A percentile compares a stretch with the other conserved stretches of the same genome.
Evolutionary conservation across 2,113 vertebrate species (phyloP).

Genomic region (Felis catus): DNA sequence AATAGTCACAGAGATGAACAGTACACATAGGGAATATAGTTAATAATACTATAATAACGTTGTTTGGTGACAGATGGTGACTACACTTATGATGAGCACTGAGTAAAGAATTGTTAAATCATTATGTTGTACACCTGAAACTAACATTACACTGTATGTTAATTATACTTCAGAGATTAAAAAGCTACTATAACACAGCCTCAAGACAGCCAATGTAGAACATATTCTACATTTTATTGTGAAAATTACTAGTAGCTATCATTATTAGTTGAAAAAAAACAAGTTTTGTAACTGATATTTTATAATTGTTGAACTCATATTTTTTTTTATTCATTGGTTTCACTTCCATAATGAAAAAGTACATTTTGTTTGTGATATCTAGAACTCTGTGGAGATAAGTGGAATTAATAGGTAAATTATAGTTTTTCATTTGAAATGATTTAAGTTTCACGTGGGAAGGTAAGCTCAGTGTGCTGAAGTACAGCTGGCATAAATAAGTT

Average conservation of each 20-base stretch:
- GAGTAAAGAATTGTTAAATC: not conserved
- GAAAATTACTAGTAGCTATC: not conserved
- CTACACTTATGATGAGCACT: not conserved
- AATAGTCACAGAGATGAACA: not conserved
- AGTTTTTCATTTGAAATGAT: slow-evolving; percentile 23
- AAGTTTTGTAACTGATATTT: slow-evolving; percentile 34
- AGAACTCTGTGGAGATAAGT: slow-evolving; percentile 16
- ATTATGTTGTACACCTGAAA: not conserved
- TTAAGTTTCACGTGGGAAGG: slow-evolving; percentile 20
- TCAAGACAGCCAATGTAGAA: not conserved
- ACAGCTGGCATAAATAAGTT: slow-evolving; percentile 15
- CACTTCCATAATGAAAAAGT: slow-evolving; percentile 36
- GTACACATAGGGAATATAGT: not conserved
- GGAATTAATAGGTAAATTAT: slow-evolving; percentile 11
- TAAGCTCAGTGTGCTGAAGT: slow-evolving; percentile 57
- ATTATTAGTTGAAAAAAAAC: not conserved
- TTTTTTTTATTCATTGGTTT: slow-evolving; percentile 6
- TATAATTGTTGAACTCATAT: not conserved
- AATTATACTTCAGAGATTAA: not conserved
- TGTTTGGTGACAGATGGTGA: not conserved
- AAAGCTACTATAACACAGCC: not conserved
- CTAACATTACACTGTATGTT: not conserved
- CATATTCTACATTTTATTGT: not conserved
- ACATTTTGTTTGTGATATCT: slow-evolving; percentile 41
- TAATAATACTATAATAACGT: not conserved